phyloP scores from a whole-genome alignment of 2,888 invertebrate species.

The Tenthredo amoena region DNA sequence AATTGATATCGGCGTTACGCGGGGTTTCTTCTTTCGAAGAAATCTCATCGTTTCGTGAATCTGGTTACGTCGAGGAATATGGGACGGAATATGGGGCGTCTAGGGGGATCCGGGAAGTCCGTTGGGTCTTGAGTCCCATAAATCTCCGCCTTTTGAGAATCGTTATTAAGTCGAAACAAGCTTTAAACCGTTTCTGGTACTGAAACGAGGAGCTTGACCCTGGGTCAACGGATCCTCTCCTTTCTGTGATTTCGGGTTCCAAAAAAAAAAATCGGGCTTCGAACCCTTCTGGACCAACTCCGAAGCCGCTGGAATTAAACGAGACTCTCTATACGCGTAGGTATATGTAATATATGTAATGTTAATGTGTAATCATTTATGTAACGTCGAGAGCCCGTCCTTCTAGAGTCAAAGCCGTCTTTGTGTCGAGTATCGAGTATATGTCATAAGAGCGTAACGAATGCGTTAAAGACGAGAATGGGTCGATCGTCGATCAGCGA shows the following conservation, averaged over 20 bases:
- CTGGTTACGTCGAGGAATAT: background rate
- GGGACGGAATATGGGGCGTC: background rate
- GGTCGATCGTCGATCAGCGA: constrained; percentile 17
- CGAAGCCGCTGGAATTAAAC: background rate
- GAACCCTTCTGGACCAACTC: background rate
- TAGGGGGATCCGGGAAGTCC: background rate
- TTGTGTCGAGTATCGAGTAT: constrained; percentile 6
- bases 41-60: background rate
- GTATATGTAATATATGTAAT: background rate
- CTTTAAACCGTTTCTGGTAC: background rate
- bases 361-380: background rate
- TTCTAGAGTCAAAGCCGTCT: background rate
- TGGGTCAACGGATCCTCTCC: background rate
- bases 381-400: background rate
- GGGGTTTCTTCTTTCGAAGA: background rate
- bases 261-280: background rate
- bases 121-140: background rate
- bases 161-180: background rate
- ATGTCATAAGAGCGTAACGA: background rate
- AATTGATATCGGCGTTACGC: background rate
- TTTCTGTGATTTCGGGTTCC: background rate
- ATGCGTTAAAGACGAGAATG: background rate
- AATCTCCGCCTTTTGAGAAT: background rate
- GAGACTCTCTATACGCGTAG: background rate
- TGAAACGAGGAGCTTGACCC: background rate